Evolutionary conservation across 2,797 vertebrate genomes (phyloP), one percentile per base, ranked within the genome.

Genomic region (Alosa sapidissima): DNA sequence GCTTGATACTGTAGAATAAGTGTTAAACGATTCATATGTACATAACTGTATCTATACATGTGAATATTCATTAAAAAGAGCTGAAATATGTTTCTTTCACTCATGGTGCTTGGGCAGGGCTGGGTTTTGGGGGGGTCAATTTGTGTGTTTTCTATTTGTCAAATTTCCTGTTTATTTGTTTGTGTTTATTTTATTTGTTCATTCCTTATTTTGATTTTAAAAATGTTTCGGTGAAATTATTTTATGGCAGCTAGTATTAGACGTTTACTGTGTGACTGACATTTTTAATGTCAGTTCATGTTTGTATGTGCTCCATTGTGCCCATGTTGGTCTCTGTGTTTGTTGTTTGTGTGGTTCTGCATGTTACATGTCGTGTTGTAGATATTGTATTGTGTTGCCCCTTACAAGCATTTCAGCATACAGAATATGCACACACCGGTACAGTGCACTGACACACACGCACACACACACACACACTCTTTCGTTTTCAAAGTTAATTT

Each of bases 51-150:
- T 92, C 91, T 91, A 93, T 89, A 93, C 90, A 91, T 91, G 89
- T 92, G 87, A 92, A 92, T 90, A 91, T 85, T 81, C 91, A 95
- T 94, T 95, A 95, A 94, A 95, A 88, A 91, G 88, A 92, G 90
- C 87, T 89, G 51, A 89, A 91, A 90, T 89, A 8, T 60, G 49
- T 91, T 78, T 82, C 62, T 78, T 78, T 36, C 41, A 19, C 72
- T 78, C 41, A 78, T 78, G 72, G 41, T 78, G 16, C 72, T 47
- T 16, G 6, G 72, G 41, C 14, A 36, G 36, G 65, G 65, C 33
- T 28, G 68, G 68, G 68, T 4, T 41, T 33, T 47, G 72, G 72
- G 72, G 47, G 41, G 72, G 7, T 47, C 36, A 10, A 47, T 45
- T 0, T 78, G 5, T n/a, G 49, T 10, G 10, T 49, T 65, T 65